Base-by-base conservation (phyloP, 2,888 invertebrate species). In the Tiphia femorata region DNA sequence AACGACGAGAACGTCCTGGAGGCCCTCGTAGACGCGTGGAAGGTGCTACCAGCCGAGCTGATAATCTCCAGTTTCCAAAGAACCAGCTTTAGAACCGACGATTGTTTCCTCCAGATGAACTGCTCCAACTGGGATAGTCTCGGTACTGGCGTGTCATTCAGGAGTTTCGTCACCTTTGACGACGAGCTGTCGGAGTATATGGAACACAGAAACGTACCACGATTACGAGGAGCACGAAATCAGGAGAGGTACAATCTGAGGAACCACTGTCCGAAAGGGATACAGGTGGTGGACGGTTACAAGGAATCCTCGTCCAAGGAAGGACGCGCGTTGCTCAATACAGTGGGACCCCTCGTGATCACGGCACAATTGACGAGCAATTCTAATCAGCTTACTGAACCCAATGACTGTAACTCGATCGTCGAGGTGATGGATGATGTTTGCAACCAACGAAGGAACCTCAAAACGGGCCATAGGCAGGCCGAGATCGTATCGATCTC, bases 81-180 rank as follows among this genome's bases (percentile, higher is more conserved):
- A 19, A 77, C 77, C 2, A 69, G 65, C 42, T 78, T 80, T 48
- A 67, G 79, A 1, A 65, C 61, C 23, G 79, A 79, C 61, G 69
- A 75, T 25, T 57, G 53, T 6, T 58, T 64, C 6, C 47, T 77
- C 7, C 67, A 68, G 3, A 67, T 75, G 14, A 55, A 70, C 8
- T 73, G 67, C 51, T 60, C 70, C 10, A 51, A 57, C 3, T 78
- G 80, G 77, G 59, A 70, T 1, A 41, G 37, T 14, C 54, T 72
- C 25, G 38, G 66, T 10, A 46, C 60, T 0, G 73, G 63, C 0
- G 57, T 77, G 3, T 64, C 71, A 19, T 79, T 80, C 38, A 66
- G 65, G 7, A 70, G 59, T 21, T 78, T 76, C 50, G 72, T 80
- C 8, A 77, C 73, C 0, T 80, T 80, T 55, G 80, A 80, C 54